Evolutionary conservation across 2,113 vertebrate genomes (phyloP), one percentile per base, ranked within the genome.

Genomic region (Gymnobelideus leadbeateri): DNA sequence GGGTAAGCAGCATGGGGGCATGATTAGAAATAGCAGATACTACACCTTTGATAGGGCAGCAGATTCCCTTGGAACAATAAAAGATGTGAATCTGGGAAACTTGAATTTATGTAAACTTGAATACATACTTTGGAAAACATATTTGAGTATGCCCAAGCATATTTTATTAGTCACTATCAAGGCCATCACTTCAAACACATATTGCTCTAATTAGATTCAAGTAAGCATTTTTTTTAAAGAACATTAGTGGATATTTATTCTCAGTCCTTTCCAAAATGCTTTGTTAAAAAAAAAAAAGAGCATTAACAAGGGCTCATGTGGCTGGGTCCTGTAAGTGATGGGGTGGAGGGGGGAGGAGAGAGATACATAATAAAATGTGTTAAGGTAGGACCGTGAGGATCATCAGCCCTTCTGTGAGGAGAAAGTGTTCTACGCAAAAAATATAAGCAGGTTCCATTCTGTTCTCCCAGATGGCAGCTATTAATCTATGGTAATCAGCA

Each of bases 181-280:
- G 68, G 68, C 68, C 68, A 84, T 84, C 68, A 84, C 68, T 84
- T 84, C 68, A 84, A 84, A 84, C 68, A 43, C 68, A 84, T 77
- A 77, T 84, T 84, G n/a, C 19, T 43, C 19, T 84, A 84, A 84
- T 84, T 43, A 84, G 68, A 84, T 84, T 84, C 68, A 84, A 84
- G n/a, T 43, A 6, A 84, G 19, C 19, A 21, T 26, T 43, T 84
- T 68, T 68, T 84, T 84, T 23, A 43, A 84, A 84, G 19, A 84
- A 84, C n/a, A 84, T 84, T 43, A 84, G n/a, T 19, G 6, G 68
- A 43, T 43, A 84, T 84, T 84, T 43, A 84, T 84, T 84, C 68
- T 84, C 16, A 23, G n/a, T 43, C 6, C n/a, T 84, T 84, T 84
- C 68, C 43, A 84, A 84, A 84, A 84, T 84, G n/a, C 68, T 84